phyloP scores from a whole-genome alignment of 2,888 invertebrate genomes.

The Lysandra bellargus region DNA sequence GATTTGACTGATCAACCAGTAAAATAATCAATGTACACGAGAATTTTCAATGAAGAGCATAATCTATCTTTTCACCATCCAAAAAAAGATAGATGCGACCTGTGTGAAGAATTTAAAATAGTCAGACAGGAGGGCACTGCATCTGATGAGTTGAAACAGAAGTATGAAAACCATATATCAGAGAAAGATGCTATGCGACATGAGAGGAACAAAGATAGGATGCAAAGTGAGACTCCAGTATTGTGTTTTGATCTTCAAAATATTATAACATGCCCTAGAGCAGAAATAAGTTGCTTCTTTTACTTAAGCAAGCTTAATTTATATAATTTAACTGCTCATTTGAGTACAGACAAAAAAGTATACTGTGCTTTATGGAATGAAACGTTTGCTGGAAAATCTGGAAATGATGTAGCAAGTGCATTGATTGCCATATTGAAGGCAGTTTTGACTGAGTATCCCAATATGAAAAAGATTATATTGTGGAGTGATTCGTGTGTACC shows the following conservation, averaged over 20 bases:
- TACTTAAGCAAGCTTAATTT: slow-evolving; percentile 43
- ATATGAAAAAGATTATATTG: too few relatives aligned
- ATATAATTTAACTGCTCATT: slow-evolving; percentile 46
- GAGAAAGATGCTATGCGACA: too few relatives aligned
- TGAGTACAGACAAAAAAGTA: slow-evolving; percentile 44
- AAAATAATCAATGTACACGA: background rate
- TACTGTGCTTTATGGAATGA: slow-evolving; percentile 46
- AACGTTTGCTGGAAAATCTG: slow-evolving; percentile 42
- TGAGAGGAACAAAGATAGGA: too few relatives aligned
- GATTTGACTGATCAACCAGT: background rate
- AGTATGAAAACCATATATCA: too few relatives aligned
- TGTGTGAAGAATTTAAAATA: slow-evolving; percentile 30
- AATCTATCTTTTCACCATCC: slow-evolving; percentile 15
- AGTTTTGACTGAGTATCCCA: background rate
- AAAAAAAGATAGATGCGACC: slow-evolving; percentile 21
- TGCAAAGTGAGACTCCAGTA: slow-evolving; percentile 34
- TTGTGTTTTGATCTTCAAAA: slow-evolving; percentile 41
- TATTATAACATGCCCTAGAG: slow-evolving; percentile 43
- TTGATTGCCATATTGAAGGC: slow-evolving; percentile 11
- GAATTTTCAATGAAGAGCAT: background rate
- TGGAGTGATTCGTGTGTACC: background rate
- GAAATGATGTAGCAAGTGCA: slow-evolving; percentile 42
- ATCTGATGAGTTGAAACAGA: too few relatives aligned
- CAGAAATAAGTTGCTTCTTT: slow-evolving; percentile 42
- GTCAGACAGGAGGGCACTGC: too few relatives aligned